phyloP scores from a whole-genome alignment of 2,888 invertebrate species.

The Lasius platythorax region DNA sequence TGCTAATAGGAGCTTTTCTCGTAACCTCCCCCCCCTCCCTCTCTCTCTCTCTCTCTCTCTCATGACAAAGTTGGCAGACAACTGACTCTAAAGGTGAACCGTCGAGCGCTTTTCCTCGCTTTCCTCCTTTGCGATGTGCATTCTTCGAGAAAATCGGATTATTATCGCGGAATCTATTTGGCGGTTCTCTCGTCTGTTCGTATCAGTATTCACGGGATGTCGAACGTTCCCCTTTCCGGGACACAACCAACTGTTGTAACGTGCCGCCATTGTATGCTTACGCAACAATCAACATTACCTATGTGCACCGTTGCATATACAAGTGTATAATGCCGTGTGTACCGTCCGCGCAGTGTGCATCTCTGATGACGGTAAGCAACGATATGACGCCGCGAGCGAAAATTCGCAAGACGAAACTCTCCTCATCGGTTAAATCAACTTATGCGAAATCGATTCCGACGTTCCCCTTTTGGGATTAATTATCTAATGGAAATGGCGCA shows the following conservation, averaged over 20 bases:
- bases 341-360: constrained; percentile 32
- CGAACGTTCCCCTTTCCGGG: constrained; percentile 62
- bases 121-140: background rate
- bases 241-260: constrained; percentile 68
- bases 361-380: constrained; percentile 37
- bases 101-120: background rate
- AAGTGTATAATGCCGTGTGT: constrained; percentile 63
- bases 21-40: background rate
- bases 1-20: background rate
- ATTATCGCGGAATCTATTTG: constrained; percentile 64
- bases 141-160: constrained; percentile 68
- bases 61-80: constrained; percentile 12
- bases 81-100: constrained; percentile 27
- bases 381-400: constrained; percentile 45
- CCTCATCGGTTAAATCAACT: constrained; percentile 15
- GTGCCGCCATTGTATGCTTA: constrained; percentile 77
- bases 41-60: background rate
- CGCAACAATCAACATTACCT: constrained; percentile 79
- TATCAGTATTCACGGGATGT: constrained; percentile 66
- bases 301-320: constrained; percentile 74
- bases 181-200: constrained; percentile 54
- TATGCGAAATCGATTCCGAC: constrained; percentile 17
- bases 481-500: background rate
- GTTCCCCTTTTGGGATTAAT: constrained; percentile 18
- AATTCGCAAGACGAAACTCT: constrained; percentile 53